Evolutionary conservation across 1,140 invertebrate genomes (phyloP).

Genomic region (Parasteatoda tepidariorum): DNA sequence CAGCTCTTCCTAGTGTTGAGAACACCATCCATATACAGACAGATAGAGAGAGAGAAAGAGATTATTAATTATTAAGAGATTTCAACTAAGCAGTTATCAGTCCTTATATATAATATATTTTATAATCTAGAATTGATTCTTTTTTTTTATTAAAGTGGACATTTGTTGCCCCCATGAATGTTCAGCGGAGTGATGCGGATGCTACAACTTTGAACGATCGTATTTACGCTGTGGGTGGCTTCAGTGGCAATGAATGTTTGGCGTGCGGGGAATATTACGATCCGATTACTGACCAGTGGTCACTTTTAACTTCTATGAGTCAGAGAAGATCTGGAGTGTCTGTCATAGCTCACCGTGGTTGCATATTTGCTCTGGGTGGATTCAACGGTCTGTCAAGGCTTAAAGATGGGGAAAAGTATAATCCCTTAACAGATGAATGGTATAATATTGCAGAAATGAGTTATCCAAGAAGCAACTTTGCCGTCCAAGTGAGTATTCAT

Average conservation of each 20-base stretch:
- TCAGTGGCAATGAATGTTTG: constrained; percentile 89
- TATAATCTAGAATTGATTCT: neutral
- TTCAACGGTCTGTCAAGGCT: constrained; percentile 91
- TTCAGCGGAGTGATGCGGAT: constrained; percentile 67
- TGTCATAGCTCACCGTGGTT: constrained; percentile 73
- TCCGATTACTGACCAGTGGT: constrained; percentile 87
- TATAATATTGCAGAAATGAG: constrained; percentile 79
- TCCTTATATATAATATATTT: neutral
- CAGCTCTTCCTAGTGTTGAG: too few relatives aligned
- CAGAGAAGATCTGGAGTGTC: too few relatives aligned
- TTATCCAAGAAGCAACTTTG: constrained; percentile 75
- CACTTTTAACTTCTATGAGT: constrained; percentile 77
- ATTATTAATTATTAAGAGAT: neutral
- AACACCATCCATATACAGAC: too few relatives aligned
- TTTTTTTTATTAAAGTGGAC: constrained; percentile 73
- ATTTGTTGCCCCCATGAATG: constrained; percentile 65
- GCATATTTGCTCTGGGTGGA: constrained; percentile 84
- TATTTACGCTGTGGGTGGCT: constrained; percentile 86
- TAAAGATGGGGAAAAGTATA: constrained; percentile 86
- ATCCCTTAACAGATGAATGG: constrained; percentile 87
- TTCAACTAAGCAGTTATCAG: too few relatives aligned
- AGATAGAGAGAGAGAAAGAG: neutral
- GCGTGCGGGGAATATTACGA: constrained; percentile 88
- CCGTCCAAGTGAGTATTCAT: constrained; percentile 74
- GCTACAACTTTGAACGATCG: constrained; percentile 70